A percentile compares a stretch with the other conserved stretches of the same genome.
These are phyloP conservation scores for Todiramphus saurophagus DNA, from an alignment of 2,113 vertebrate species.

Conservation along the genomic window DNA sequence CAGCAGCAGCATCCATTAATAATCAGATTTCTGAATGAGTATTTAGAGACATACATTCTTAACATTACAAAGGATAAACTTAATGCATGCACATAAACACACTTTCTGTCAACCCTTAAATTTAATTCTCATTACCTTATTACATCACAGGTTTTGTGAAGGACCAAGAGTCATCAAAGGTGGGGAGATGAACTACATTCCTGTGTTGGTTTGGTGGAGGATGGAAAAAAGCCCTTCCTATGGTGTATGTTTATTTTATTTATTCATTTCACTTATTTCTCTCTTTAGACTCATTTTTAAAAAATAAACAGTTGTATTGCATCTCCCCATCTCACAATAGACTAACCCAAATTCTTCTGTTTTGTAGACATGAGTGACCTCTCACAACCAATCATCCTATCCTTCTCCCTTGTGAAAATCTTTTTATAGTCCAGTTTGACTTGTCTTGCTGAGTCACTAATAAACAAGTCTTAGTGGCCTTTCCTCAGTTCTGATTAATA, in stretches of 20 bases:
- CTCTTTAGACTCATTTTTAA: not conserved
- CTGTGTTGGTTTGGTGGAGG: not conserved
- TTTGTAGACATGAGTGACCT: conserved; percentile 1
- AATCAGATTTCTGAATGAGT: not conserved
- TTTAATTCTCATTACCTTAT: not conserved
- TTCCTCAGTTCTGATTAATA: not conserved
- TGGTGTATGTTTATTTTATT: not conserved
- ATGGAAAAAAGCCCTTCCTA: not conserved
- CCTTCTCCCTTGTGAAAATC: not conserved
- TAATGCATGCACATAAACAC: not conserved
- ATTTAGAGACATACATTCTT: not conserved
- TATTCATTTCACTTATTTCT: not conserved
- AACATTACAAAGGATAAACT: not conserved
- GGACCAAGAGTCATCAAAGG: not conserved
- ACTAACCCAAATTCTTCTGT: not conserved
- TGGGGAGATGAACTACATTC: not conserved
- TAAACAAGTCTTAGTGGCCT: not conserved
- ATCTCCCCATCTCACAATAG: not conserved
- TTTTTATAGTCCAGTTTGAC: not conserved
- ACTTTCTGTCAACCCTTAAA: not conserved
- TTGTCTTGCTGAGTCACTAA: not conserved
- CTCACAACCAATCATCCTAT: not conserved
- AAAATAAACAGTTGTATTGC: not conserved
- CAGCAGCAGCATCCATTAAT: not conserved
- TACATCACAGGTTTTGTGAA: not conserved